Base-by-base conservation (phyloP, 92 coral and sea anemone species). In the Epizoanthus ramosus region DNA sequence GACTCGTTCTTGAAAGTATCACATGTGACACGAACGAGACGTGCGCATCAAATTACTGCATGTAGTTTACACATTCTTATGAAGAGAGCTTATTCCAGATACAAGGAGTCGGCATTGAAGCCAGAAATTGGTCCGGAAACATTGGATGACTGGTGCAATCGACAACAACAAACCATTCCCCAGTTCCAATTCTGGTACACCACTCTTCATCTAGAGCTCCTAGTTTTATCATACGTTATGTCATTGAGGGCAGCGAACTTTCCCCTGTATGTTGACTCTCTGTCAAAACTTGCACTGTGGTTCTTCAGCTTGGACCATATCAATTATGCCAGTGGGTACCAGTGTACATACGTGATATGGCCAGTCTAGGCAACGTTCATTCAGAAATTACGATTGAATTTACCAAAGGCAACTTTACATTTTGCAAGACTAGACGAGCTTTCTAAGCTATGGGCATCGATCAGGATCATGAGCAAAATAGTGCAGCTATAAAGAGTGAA, bases 381-480 rank as follows among this genome's bases (percentile, higher is more conserved):
- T 24, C 37, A 70, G 74, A 70, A 33, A 70, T 24, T 70, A 56
- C 43, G 8, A 24, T 19, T 39, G 74, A 70, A 33, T 52, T 70
- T 39, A 56, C 74, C 19, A 56, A 56, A 70, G 53, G 18, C 19
- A 37, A 37, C 74, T 37, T 67, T 67, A 67, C 58, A 22, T 71
- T 73, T 24, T 57, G 52, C 71, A 84, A 84, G 58, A 84, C 87
- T 21, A 35, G 61, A 23, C 25, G 69, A 72, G 45, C 54, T 24
- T 84, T 84, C 68, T 84, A 81, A 16, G 81, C 87, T n/a, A 84
- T 84, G 28, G 80, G 80, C 22, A 28, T 73, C 41, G 87, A 84
- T 69, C 87, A 84, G 72, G 81, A 73, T 57, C 87, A 84, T 54
- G 87, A 84, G 80, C 81, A 84, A 47, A 73, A 73, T 84, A 21